These are phyloP conservation scores for Bombylius major DNA, from an alignment of 2,888 invertebrate genomes.

Conservation along the genomic window DNA sequence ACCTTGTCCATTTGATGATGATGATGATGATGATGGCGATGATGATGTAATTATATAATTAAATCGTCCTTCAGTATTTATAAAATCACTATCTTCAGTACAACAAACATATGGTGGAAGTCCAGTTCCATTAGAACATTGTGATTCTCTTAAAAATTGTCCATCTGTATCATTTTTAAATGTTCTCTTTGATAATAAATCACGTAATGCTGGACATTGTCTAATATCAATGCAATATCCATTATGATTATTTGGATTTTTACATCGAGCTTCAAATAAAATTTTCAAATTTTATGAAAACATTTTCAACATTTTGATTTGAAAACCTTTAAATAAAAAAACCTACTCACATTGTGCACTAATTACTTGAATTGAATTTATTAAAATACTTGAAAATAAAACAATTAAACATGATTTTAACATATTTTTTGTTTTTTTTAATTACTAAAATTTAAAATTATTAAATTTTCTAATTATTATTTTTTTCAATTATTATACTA, in stretches of 20 bases:
- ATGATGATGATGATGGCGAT: background rate
- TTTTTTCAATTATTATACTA: too few relatives aligned
- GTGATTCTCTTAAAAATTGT: conserved; percentile 24
- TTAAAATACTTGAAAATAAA: too few relatives aligned
- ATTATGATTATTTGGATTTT: conserved; percentile 26
- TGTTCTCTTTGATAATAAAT: conserved; percentile 16
- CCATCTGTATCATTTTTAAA: conserved; percentile 16
- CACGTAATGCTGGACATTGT: conserved; percentile 25
- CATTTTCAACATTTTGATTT: too few relatives aligned
- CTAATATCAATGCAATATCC: conserved; percentile 30
- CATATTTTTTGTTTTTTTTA: too few relatives aligned
- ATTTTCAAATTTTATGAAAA: too few relatives aligned
- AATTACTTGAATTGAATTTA: too few relatives aligned
- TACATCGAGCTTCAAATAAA: conserved; percentile 38
- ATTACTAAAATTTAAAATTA: too few relatives aligned
- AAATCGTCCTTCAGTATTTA: background rate
- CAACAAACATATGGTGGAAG: conserved; percentile 29
- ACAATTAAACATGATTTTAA: too few relatives aligned
- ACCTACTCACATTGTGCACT: too few relatives aligned
- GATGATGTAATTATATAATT: conserved; percentile 3
- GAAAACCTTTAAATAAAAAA: too few relatives aligned
- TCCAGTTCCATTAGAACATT: conserved; percentile 25
- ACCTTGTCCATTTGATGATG: conserved; percentile 16
- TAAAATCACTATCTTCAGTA: conserved; percentile 21
- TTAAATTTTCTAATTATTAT: too few relatives aligned